These are phyloP conservation scores for Caenorhabditis sinica DNA, from an alignment of 2,888 invertebrate species.

Conservation along the genomic window DNA sequence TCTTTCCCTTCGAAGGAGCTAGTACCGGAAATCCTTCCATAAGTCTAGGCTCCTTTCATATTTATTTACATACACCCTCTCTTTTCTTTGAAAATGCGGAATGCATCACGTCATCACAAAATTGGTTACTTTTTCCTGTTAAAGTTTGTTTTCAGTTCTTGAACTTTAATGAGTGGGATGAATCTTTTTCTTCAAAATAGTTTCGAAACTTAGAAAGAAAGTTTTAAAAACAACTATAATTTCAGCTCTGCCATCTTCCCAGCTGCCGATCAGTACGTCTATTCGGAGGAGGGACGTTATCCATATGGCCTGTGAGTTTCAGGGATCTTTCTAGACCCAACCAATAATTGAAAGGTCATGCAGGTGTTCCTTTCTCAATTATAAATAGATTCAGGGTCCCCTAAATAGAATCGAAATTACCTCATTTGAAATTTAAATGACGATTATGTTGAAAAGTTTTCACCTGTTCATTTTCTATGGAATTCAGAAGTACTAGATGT, in stretches of 20 bases:
- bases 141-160: neutral
- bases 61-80: conserved; percentile 2
- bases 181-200: neutral
- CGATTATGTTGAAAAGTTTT: neutral
- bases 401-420: neutral
- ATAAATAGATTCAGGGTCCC: neutral
- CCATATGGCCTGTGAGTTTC: conserved; percentile 52
- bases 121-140: neutral
- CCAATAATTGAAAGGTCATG: neutral
- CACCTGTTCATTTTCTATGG: neutral
- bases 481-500: too few species aligned
- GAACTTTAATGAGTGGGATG: neutral
- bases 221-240: neutral
- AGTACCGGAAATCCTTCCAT: conserved; percentile 22
- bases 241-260: conserved; percentile 30
- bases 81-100: conserved; percentile 15
- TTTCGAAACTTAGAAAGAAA: too few species aligned
- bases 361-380: neutral
- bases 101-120: conserved; percentile 25
- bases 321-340: neutral
- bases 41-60: conserved; percentile 12
- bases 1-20: neutral
- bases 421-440: conserved; percentile 6
- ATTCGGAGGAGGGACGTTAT: conserved; percentile 50
- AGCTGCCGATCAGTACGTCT: conserved; percentile 43